Base-by-base conservation (phyloP, 2,888 invertebrate genomes). In the Terebella lapidaria region DNA sequence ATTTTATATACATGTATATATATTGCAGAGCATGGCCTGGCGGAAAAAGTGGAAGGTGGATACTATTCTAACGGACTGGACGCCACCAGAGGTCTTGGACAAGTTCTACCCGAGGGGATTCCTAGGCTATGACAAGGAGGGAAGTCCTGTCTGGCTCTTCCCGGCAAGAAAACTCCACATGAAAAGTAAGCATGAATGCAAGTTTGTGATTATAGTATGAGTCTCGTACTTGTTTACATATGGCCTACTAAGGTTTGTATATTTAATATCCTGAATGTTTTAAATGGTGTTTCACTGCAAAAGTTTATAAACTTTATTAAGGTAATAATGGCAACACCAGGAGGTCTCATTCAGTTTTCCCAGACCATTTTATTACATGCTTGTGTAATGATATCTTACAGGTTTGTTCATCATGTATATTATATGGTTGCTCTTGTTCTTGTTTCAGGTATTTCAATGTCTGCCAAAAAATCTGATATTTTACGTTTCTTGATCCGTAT, bases 101-200 rank as follows among this genome's bases (percentile, higher is more conserved):
- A 86, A 87, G 57, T 88, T 89, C 80, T 85, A 89, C 71, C 91
- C 92, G 0, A 88, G 89, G 58, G 94, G 94, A 46, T 82, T 87
- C 15, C 82, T 86, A 57, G 94, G 94, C 0, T 88, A 42, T 24
- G 60, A 63, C 49, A 60, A 60, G 53, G 57, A 51, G 24, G 65
- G 85, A 3, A 53, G 35, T 75, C 63, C 83, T 86, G 89, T 93
- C 20, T 87, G 90, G 70, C 84, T 92, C 15, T 85, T 92, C 42
- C 91, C 91, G 0, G 90, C 92, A 74, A 86, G 88, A 65, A 89
- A 89, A 0, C 80, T 92, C 65, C 94, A 94, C 76, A 85, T 90
- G 57, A 78, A 75, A 73, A 80, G 80, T 62, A 25, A 53, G 20
- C 10, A 49, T 18, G n/a, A 35, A 35, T 35, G 10, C 42, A n/a